A percentile compares a stretch with the other conserved stretches of the same genome.
Evolutionary conservation across 2,113 vertebrate genomes (phyloP).

Genomic region (Reinhardtius hippoglossoides): DNA sequence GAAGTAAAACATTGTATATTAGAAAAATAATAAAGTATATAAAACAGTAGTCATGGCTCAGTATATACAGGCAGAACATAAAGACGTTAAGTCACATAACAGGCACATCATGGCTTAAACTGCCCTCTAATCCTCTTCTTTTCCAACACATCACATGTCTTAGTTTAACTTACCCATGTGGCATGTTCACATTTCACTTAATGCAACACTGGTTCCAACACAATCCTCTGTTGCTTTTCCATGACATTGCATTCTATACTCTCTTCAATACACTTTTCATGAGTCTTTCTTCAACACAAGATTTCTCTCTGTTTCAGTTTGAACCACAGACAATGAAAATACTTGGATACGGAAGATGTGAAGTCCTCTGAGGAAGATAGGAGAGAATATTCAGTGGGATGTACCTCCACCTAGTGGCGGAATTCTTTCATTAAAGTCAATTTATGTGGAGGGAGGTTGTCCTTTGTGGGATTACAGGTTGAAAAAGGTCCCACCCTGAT

Average conservation of each 20-base stretch:
- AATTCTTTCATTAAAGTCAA: constrained; percentile 34
- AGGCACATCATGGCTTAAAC: constrained; percentile 24
- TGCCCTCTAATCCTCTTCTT: constrained; percentile 8
- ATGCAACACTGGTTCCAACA: background rate
- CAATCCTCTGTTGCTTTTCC: constrained; percentile 5
- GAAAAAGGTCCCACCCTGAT: constrained; percentile 9
- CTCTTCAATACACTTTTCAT: constrained; percentile 19
- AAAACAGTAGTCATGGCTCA: constrained; percentile 61
- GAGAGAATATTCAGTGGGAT: constrained; percentile 43
- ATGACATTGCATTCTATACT: background rate
- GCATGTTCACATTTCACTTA: constrained; percentile 1
- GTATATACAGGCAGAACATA: constrained; percentile 48
- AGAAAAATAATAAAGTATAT: background rate
- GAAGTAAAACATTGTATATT: constrained; percentile 32
- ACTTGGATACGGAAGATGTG: background rate
- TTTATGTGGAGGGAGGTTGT: constrained; percentile 3
- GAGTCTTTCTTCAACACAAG: constrained; percentile 1
- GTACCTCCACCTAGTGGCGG: constrained; percentile 69
- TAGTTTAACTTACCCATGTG: background rate
- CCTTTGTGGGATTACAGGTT: background rate
- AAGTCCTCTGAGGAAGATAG: background rate
- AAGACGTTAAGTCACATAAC: constrained; percentile 6
- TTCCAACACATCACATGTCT: constrained; percentile 42
- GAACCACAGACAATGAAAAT: constrained; percentile 6
- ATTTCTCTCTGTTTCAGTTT: background rate